Evolutionary conservation across 2,113 vertebrate species (phyloP), one percentile per base, ranked within the genome.

Genomic region (Actinemys pallida): DNA sequence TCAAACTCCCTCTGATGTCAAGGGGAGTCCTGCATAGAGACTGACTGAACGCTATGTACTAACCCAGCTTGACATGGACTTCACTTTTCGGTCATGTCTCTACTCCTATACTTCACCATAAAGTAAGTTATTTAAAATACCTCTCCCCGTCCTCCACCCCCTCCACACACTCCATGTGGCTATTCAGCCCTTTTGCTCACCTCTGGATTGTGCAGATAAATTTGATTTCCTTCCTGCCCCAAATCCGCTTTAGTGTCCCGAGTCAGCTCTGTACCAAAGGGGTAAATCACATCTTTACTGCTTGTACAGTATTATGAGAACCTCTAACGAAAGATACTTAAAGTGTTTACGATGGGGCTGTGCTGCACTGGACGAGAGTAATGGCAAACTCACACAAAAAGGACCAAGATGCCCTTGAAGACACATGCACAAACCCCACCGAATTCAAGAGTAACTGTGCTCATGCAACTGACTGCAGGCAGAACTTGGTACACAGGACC

Each of bases 1-100:
- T 24, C 52, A 20, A 0, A 0, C 7, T 88, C 72, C 76, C 79
- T 27, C 59, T 1, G 0, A 0, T 31, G 6, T 50, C 87, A 92
- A 72, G 83, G 89, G 62, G 47, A 92, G 81, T n/a, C 31, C 50
- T 52, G 17, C 10, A 12, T 1, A 52, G 45, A n/a, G 14, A 84
- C 8, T 42, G 89, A 49, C 25, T 47, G 11, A 52, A 62, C 27
- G 84, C 62, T 12, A 86, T 88, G 92, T 4, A 19, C 29, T 52
- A 72, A 86, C 87, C 24, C 17, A 56, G 2, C 13, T 29, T 82
- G 24, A 57, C 6, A 1, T 1, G 5, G 5, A 35, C 54, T 29
- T 57, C 72, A 27, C 78, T 94, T 1, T 1, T 4, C 65, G 29
- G 16, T 17, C 54, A n/a, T 17, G 72, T 92, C 31, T 29, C 42